Conservation (phyloP, 2,888 invertebrate species). For the Campoplex nolae region DNA sequence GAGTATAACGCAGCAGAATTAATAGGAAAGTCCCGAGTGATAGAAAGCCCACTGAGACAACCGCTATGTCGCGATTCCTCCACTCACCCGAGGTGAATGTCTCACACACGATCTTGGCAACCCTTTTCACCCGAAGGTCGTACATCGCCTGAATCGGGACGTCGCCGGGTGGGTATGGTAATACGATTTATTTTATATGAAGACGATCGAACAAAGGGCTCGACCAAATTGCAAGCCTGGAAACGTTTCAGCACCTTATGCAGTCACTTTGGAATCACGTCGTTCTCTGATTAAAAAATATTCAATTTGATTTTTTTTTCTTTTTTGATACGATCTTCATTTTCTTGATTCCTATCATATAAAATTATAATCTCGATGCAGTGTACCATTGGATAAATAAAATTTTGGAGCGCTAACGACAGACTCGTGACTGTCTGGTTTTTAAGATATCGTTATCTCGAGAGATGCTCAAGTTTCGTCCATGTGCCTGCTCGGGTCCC, state of each 20-base stretch:
- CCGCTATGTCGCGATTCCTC: conserved; percentile 51
- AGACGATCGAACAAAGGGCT: neutral
- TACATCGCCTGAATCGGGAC: conserved; percentile 29
- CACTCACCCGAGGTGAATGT: conserved; percentile 34
- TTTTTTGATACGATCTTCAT: conserved; percentile 26
- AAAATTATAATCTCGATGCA: no score
- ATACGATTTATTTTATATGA: neutral
- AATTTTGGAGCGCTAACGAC: conserved; percentile 43
- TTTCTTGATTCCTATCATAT: no score
- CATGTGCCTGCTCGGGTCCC: neutral
- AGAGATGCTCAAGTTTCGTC: conserved; percentile 22
- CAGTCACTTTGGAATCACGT: neutral
- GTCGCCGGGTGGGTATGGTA: neutral
- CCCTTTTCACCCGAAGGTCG: conserved; percentile 32
- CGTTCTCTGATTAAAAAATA: neutral
- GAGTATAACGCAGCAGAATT: conserved; percentile 61
- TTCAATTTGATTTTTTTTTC: conserved; percentile 30
- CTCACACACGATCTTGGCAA: conserved; percentile 54
- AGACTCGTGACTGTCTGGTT: conserved; percentile 18
- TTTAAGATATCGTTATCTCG: conserved; percentile 54
- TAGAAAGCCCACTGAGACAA: conserved; percentile 59
- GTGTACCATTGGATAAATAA: neutral
- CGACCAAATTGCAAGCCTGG: neutral
- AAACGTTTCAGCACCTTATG: neutral
- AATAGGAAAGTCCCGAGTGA: conserved; percentile 69